Conservation (phyloP, 2,113 vertebrate species). For the Physeter macrocephalus region DNA sequence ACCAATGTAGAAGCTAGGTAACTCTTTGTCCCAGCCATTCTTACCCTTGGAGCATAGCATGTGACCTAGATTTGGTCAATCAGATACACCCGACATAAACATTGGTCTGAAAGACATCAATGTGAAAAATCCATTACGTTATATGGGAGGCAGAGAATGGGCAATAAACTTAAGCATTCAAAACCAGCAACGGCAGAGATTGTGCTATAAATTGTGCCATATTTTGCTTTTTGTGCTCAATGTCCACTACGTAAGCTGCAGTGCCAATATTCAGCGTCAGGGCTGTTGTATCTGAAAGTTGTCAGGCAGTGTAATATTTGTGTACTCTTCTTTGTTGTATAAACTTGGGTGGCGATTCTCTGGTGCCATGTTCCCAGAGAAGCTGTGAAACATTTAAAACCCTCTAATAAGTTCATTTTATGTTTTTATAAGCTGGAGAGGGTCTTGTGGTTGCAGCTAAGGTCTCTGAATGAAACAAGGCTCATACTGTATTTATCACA, state of each 20-base stretch:
- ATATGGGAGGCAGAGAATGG: not conserved
- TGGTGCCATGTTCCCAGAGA: not conserved
- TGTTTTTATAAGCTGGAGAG: not conserved
- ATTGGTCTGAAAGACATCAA: not conserved
- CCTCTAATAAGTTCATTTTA: not conserved
- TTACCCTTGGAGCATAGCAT: not conserved
- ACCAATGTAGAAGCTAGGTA: not conserved
- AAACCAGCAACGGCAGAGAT: not conserved
- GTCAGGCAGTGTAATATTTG: not conserved
- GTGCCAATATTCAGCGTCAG: not conserved
- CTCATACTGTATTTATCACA: not conserved
- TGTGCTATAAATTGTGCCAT: not conserved
- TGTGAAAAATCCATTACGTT: not conserved
- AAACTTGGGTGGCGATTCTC: not conserved
- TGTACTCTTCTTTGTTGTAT: not conserved
- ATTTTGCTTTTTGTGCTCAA: not conserved
- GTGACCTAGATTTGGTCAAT: not conserved
- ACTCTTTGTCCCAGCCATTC: not conserved
- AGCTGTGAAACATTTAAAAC: not conserved
- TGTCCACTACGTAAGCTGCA: not conserved
- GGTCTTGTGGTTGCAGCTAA: not conserved
- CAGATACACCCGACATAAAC: not conserved
- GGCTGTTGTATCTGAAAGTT: not conserved
- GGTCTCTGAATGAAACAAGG: not conserved
- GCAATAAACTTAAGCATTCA: not conserved